These are phyloP conservation scores for Lepetodrilus schrolli DNA, from an alignment of 2,888 invertebrate genomes.

Conservation along the genomic window DNA sequence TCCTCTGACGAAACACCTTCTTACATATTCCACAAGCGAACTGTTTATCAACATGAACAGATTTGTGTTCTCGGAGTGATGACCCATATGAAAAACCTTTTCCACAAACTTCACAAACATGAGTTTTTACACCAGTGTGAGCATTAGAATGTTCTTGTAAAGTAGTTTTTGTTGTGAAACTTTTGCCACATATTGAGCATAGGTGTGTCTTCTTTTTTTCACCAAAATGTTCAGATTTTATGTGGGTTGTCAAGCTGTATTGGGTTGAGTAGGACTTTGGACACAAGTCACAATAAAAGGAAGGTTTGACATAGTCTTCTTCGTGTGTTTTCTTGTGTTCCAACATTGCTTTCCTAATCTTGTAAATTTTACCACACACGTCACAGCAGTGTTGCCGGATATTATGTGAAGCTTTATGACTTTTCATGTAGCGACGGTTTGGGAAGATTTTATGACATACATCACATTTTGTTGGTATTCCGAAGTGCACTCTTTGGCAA, in stretches of 20 bases:
- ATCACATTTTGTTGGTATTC: conserved; percentile 50
- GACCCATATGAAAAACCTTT: conserved; percentile 64
- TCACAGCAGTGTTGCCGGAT: conserved; percentile 53
- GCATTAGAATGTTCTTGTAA: conserved; percentile 60
- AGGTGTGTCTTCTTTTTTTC: conserved; percentile 55
- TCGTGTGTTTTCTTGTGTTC: conserved; percentile 59
- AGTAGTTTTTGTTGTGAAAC: conserved; percentile 64
- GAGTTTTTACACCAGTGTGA: conserved; percentile 60
- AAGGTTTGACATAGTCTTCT: conserved; percentile 44
- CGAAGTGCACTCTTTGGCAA: conserved; percentile 43
- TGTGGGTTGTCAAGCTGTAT: conserved; percentile 53
- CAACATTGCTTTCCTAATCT: conserved; percentile 53
- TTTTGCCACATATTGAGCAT: conserved; percentile 66
- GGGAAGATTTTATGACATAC: conserved; percentile 59
- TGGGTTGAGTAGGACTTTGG: conserved; percentile 52
- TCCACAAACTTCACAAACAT: conserved; percentile 59
- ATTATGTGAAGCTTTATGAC: conserved; percentile 51
- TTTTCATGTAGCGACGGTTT: conserved; percentile 52
- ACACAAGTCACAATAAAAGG: conserved; percentile 55
- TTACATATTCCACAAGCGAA: conserved; percentile 73
- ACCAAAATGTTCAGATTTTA: conserved; percentile 58
- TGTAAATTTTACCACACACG: conserved; percentile 63
- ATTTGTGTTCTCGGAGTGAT: conserved; percentile 66
- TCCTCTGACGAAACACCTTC: conserved; percentile 72
- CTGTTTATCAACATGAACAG: conserved; percentile 69